Conservation (phyloP, 2,797 vertebrate species). For the Cossypha polioptera region DNA sequence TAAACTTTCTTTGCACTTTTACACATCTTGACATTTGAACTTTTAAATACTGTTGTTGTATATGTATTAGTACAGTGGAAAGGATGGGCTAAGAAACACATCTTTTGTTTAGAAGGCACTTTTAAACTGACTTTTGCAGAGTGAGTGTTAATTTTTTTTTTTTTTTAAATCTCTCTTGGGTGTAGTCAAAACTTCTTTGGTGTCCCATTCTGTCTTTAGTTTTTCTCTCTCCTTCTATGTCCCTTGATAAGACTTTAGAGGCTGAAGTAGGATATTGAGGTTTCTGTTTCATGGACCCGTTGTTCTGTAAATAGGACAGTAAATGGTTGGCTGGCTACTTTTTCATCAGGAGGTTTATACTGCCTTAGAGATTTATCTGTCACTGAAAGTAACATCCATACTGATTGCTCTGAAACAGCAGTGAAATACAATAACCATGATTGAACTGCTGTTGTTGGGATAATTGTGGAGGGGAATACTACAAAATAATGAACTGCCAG, state of each 20-base stretch:
- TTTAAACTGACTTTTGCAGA: neutral
- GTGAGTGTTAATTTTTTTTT: neutral
- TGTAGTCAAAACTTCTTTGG: neutral
- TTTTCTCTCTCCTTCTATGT: neutral
- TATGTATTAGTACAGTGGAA: accelerated
- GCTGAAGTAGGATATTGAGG: neutral
- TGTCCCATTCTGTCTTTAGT: neutral
- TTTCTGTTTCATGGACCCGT: neutral
- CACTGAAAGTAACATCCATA: neutral
- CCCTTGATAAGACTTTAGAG: neutral
- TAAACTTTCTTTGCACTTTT: neutral
- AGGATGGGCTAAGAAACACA: neutral
- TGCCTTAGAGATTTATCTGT: neutral
- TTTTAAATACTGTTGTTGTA: neutral
- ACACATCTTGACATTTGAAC: neutral
- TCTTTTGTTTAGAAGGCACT: neutral
- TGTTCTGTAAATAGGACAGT: neutral
- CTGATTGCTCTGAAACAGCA: neutral
- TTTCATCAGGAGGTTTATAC: neutral
- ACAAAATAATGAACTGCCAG: neutral
- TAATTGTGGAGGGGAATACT: neutral
- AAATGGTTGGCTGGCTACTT: neutral
- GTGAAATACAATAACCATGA: neutral
- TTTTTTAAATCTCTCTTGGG: neutral
- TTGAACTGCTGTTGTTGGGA: neutral